Conservation (phyloP, 1,140 invertebrate genomes). For the Ceratoteleas bidentatus region DNA sequence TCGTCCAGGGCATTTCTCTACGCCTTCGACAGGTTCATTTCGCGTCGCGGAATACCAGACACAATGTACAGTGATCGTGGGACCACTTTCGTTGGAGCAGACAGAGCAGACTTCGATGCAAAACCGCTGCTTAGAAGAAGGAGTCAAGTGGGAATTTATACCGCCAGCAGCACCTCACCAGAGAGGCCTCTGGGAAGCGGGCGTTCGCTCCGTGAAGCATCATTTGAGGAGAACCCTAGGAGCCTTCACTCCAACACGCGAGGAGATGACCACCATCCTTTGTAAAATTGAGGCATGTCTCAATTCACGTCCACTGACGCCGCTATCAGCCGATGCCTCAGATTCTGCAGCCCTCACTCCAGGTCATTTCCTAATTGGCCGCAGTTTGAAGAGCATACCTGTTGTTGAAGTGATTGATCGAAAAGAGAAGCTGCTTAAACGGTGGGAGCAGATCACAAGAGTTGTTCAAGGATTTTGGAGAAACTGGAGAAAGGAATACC, state of each 20-base stretch:
- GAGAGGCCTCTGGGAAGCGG: background rate
- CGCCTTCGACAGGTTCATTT: background rate
- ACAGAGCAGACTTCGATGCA: background rate
- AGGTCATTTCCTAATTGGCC: conserved; percentile 58
- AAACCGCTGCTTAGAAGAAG: background rate
- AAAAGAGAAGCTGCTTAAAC: background rate
- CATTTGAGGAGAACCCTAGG: conserved; percentile 50
- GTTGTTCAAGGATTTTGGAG: conserved; percentile 2
- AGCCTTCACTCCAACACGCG: conserved; percentile 45
- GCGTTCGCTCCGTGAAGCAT: conserved; percentile 42
- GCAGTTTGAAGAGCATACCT: conserved; percentile 11
- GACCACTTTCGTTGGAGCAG: conserved; percentile 2
- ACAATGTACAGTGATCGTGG: conserved; percentile 4
- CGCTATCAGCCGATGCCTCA: conserved; percentile 49
- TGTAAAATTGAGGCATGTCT: conserved; percentile 68
- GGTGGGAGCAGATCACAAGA: background rate
- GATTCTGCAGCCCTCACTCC: conserved; percentile 49
- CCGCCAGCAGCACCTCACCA: background rate
- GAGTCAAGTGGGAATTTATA: background rate
- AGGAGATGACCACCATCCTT: conserved; percentile 67
- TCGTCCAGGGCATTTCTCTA: background rate
- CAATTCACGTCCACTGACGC: conserved; percentile 56
- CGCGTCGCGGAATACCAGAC: background rate
- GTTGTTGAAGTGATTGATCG: background rate
- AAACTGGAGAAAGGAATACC: background rate